Evolutionary conservation across 2,113 vertebrate genomes (phyloP), one percentile per base, ranked within the genome.

Genomic region (Conger conger): DNA sequence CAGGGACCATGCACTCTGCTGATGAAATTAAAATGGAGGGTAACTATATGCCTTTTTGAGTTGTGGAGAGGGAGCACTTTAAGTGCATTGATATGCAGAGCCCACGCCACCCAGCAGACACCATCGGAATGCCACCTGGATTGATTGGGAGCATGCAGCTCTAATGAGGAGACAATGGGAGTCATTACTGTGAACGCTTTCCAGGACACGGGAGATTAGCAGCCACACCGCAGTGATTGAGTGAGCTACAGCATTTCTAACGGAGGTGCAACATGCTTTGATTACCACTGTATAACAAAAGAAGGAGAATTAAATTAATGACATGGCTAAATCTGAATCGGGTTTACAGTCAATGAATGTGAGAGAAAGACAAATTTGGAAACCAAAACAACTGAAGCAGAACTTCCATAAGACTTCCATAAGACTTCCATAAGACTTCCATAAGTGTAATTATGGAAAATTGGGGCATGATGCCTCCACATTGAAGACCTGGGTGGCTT

Each of bases 251-350:
- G n/a, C n/a, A 11, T 73, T 73, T n/a, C 68, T n/a, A 73, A 73
- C 15, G n/a, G 27, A 33, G 9, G 27, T n/a, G 0, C n/a, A 33
- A 13, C n/a, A 30, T 20, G 9, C n/a, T 33, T 73, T 73, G n/a
- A 73, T 73, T 73, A 73, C 68, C 68, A 73, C 68, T 73, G 68
- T 73, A 73, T 73, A 73, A 73, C 68, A 73, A 73, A 13, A 73
- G 2, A 30, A 33, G 68, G 9, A 50, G 4, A 73, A 73, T 73
- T 73, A 73, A 73, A 73, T 73, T 27, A 73, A 73, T 13, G 68
- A 30, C n/a, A 4, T 4, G 9, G n/a, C n/a, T 30, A 2, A 73
- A 27, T 73, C 68, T 30, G n/a, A 30, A 33, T n/a, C 6, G 27
- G 9, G 8, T 33, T 73, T 23, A 73, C 6, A 30, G 9, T 6